Percentiles rank a stretch among this genome's conserved stretches.
Conservation (phyloP, 2,888 invertebrate species). For the Cerceris rybyensis region DNA sequence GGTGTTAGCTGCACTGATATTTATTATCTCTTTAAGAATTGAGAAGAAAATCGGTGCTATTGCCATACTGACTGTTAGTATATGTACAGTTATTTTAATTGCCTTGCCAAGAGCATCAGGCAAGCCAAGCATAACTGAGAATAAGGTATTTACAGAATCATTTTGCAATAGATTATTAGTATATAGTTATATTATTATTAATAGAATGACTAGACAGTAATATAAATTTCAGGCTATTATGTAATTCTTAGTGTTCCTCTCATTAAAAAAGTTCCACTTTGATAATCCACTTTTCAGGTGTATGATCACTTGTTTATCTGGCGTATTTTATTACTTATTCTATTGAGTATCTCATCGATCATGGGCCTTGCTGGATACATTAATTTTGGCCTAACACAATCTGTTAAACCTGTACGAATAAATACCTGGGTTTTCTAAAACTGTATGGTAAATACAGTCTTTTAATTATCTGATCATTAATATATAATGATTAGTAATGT, state of each 20-base stretch:
- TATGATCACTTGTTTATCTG: slow-evolving; percentile 84
- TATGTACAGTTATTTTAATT: slow-evolving; percentile 85
- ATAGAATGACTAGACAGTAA: not conserved
- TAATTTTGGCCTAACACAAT: slow-evolving; percentile 82
- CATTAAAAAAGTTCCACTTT: slow-evolving; percentile 74
- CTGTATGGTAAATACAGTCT: slow-evolving; percentile 38
- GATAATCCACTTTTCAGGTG: slow-evolving; percentile 80
- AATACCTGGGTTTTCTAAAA: slow-evolving; percentile 79
- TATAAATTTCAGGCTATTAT: slow-evolving; percentile 5
- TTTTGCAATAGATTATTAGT: slow-evolving; percentile 3
- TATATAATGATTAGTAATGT: not conserved
- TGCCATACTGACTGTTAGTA: slow-evolving; percentile 83
- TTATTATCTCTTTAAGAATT: slow-evolving; percentile 86
- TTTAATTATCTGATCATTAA: slow-evolving; percentile 14
- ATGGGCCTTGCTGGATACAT: slow-evolving; percentile 82
- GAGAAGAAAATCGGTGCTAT: slow-evolving; percentile 86
- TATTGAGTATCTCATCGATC: slow-evolving; percentile 82
- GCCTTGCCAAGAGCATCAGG: slow-evolving; percentile 84
- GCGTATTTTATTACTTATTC: slow-evolving; percentile 81
- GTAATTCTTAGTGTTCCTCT: slow-evolving; percentile 8
- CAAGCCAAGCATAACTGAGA: slow-evolving; percentile 75
- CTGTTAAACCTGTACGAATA: slow-evolving; percentile 81
- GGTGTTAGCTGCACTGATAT: slow-evolving; percentile 85
- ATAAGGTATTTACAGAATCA: slow-evolving; percentile 82
- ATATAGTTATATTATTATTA: slow-evolving; percentile 7